Conservation (phyloP, 2,797 vertebrate species). For the Remorina albescens region DNA sequence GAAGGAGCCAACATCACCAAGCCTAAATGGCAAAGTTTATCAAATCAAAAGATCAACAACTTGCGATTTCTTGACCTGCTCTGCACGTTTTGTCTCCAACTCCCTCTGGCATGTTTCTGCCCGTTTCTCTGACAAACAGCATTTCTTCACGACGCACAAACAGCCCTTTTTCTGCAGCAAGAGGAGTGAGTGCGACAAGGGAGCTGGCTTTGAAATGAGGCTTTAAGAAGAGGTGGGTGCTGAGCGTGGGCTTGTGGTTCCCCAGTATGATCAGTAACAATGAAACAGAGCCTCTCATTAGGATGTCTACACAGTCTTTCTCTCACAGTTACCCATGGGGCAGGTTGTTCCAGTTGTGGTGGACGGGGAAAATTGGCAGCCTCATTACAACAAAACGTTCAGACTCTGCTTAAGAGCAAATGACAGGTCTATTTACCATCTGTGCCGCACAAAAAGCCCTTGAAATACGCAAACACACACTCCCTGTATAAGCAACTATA, state of each 20-base stretch:
- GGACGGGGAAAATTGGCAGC: conserved; percentile 52
- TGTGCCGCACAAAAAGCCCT: conserved; percentile 18
- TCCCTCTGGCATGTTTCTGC: conserved; percentile 12
- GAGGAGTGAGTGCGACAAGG: conserved; percentile 32
- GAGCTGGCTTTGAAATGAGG: conserved; percentile 54
- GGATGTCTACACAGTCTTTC: conserved; percentile 38
- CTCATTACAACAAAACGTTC: conserved; percentile 64
- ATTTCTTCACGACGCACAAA: conserved; percentile 30
- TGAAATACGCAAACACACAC: not conserved
- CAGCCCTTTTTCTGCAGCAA: conserved; percentile 8
- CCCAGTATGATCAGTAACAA: conserved; percentile 51
- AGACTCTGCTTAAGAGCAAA: conserved; percentile 59
- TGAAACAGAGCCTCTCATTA: conserved; percentile 57
- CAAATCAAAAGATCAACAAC: conserved; percentile 12
- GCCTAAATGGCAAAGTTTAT: conserved; percentile 24
- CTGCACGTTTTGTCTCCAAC: not conserved
- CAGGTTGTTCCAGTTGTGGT: conserved; percentile 16
- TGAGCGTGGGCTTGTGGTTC: conserved; percentile 14
- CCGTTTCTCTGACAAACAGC: conserved; percentile 21
- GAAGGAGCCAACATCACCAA: not conserved
- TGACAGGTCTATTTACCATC: conserved; percentile 65
- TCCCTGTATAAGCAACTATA: not conserved
- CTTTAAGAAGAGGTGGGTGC: conserved; percentile 37
- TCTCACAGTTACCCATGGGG: conserved; percentile 49
- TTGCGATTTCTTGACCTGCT: conserved; percentile 36